Evolutionary conservation across 2,113 vertebrate species (phyloP).

Genomic region (Sakesphorus luctuosus): DNA sequence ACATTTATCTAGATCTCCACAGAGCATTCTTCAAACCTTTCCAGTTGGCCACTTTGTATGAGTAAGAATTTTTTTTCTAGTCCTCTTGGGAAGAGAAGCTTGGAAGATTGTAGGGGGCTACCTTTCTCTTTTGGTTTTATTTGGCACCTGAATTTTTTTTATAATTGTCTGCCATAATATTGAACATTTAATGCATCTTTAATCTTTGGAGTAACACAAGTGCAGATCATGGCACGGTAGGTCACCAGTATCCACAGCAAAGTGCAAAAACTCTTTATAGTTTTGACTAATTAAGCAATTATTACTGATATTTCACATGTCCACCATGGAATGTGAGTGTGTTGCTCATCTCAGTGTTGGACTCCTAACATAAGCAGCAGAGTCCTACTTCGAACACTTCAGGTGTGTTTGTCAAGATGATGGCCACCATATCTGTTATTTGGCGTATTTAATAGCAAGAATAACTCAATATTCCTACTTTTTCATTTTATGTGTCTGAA

Average conservation of each 20-base stretch:
- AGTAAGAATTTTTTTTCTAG: background rate
- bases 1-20: background rate
- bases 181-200: background rate
- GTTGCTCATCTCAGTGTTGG: background rate
- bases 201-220: background rate
- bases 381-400: background rate
- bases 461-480: background rate
- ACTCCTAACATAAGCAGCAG: background rate
- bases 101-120: background rate
- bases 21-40: background rate
- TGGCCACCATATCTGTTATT: background rate
- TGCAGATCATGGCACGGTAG: background rate
- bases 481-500: background rate
- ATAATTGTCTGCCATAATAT: background rate
- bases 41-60: background rate
- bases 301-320: background rate
- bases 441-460: background rate
- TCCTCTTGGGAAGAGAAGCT: background rate
- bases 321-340: background rate
- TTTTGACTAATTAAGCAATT: background rate
- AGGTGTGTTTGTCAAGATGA: background rate
- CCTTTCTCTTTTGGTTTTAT: background rate
- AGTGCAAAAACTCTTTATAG: background rate
- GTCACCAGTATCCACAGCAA: background rate
- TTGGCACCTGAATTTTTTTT: background rate